Evolutionary conservation across 2,113 vertebrate genomes (phyloP).

Genomic region (Herpetotheres cachinnans): DNA sequence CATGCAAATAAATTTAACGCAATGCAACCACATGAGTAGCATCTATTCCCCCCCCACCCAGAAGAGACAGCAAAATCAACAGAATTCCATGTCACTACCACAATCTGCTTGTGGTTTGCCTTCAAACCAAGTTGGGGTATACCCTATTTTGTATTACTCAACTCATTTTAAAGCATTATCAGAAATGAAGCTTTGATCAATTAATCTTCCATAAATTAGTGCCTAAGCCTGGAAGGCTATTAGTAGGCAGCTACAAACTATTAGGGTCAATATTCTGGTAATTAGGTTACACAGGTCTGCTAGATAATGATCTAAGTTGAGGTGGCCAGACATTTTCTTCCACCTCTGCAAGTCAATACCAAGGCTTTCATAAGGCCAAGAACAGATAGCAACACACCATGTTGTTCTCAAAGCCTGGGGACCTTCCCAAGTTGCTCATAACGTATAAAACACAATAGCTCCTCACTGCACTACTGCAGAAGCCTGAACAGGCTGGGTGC

Average conservation of each 20-base stretch:
- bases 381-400: background rate
- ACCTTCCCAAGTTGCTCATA: background rate
- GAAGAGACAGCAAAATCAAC: constrained; percentile 41
- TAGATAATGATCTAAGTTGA: background rate
- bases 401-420: background rate
- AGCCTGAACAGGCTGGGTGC: background rate
- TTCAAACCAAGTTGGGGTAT: constrained; percentile 8
- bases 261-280: background rate
- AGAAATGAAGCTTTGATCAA: constrained; percentile 41
- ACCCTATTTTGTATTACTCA: constrained; percentile 16
- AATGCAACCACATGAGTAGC: background rate
- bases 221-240: background rate
- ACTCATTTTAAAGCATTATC: constrained; percentile 10
- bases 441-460: background rate
- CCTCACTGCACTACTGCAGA: background rate
- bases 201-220: constrained; percentile 34
- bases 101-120: constrained; percentile 43
- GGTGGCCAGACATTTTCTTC: background rate
- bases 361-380: background rate
- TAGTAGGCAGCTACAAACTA: constrained; percentile 12
- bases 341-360: background rate
- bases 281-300: background rate
- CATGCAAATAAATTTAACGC: constrained; percentile 3
- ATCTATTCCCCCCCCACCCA: background rate
- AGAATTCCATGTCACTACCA: constrained; percentile 9